Evolutionary conservation across 2,888 invertebrate species (phyloP), one percentile per base, ranked within the genome.

Genomic region (Taenaris catops): DNA sequence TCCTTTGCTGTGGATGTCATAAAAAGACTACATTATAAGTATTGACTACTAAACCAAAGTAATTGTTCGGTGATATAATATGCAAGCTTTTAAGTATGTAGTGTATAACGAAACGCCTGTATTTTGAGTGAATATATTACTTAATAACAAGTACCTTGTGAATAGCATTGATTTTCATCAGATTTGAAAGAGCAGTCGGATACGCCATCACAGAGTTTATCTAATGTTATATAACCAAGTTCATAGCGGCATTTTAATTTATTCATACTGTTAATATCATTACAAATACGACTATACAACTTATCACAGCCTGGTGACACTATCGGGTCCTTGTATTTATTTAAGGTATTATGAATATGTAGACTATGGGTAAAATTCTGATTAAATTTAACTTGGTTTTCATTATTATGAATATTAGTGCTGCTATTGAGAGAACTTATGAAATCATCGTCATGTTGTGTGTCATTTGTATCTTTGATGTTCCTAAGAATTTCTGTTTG

Each of bases 81-180:
- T n/a, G n/a, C n/a, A n/a, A n/a, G n/a, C n/a, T n/a, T n/a, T n/a
- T n/a, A n/a, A n/a, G n/a, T n/a, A n/a, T n/a, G n/a, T n/a, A n/a
- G n/a, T n/a, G n/a, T n/a, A n/a, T n/a, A n/a, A n/a, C n/a, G n/a
- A n/a, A n/a, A n/a, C n/a, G n/a, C n/a, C n/a, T n/a, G n/a, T n/a
- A n/a, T n/a, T n/a, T 4, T 14, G 14, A 14, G 14, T 3, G 4
- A 3, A 4, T 14, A 14, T 14, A 14, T 14, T 14, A 14, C 4
- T 3, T 14, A 3, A 14, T 14, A 14, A 4, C n/a, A n/a, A 17
- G 26, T 25, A 78, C 75, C 72, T 63, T 69, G 59, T 34, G 45
- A 34, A 20, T 49, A 43, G 49, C 78, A 81, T 37, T 69, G 48
- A 12, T 38, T 46, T 61, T 83, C 83, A 43, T 83, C 81, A 1